Evolutionary conservation across 2,797 vertebrate species (phyloP), one percentile per base, ranked within the genome.

Genomic region (Chiroxiphia lanceolata): DNA sequence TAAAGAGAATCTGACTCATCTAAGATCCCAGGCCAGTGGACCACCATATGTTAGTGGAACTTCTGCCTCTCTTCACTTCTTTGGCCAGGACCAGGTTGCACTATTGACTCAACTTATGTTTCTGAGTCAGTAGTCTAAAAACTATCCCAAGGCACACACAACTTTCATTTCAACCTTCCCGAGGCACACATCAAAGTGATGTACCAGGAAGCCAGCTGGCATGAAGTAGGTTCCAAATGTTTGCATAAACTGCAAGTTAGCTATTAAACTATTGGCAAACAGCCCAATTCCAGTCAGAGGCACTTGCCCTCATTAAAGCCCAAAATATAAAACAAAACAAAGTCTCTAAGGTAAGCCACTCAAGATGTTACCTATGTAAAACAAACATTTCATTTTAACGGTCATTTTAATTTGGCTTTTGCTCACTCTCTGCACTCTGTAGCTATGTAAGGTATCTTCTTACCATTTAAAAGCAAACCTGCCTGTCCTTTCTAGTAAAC

Each of bases 231-330:
- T 59, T 94, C 83, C 90, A 94, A 97, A 71, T 65, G 83, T 94
- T 95, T 93, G 88, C 94, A 95, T 94, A 94, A 95, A 94, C 71
- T 94, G 80, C 75, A 71, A 94, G 93, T 90, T 95, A 90, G 94
- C 91, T 88, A 95, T 93, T 93, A 94, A 95, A 74, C 42, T 61
- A 40, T 5, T 93, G 95, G 95, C 93, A 94, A 93, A 84, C 21
- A 45, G 93, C 95, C 94, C 80, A 75, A 74, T 89, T 68, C 70
- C 68, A 91, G 83, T 93, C 91, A 89, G 90, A 96, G 42, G 83
- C 74, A 80, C 88, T 94, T 78, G 77, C 64, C 42, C 68, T 95
- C 83, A 95, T 93, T 91, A 95, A 87, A 92, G 65, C 48, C 42
- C 57, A 94, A 84, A 89, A 96, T 94, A 95, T 87, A 95, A 95